phyloP scores from a whole-genome alignment of 2,888 invertebrate genomes.

The Drosophila infuscata region DNA sequence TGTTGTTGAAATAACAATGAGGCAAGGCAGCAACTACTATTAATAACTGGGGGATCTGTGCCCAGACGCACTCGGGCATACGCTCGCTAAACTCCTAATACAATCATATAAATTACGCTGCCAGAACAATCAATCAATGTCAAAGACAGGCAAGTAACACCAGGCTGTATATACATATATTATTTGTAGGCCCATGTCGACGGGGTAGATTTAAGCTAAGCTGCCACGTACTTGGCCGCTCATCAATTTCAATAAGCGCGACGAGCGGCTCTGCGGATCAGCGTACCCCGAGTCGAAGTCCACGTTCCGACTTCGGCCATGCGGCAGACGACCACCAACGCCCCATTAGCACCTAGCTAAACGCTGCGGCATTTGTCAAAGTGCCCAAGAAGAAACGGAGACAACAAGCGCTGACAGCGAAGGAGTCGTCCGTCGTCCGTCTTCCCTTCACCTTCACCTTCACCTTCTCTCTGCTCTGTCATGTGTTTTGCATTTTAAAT shows the following conservation, averaged over 20 bases:
- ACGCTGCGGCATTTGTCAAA: slow-evolving; percentile 72
- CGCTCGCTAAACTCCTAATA: slow-evolving; percentile 55
- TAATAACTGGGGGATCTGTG: slow-evolving; percentile 64
- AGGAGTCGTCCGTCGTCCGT: not conserved
- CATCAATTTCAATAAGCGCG: slow-evolving; percentile 76
- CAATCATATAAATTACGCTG: slow-evolving; percentile 80
- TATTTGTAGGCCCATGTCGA: slow-evolving; percentile 33
- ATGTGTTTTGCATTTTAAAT: slow-evolving; percentile 81
- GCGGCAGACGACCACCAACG: slow-evolving; percentile 51
- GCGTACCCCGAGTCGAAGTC: slow-evolving; percentile 3
- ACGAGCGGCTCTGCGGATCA: slow-evolving; percentile 28
- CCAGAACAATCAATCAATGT: slow-evolving; percentile 77
- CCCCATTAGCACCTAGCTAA: slow-evolving; percentile 75
- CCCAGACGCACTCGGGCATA: not conserved
- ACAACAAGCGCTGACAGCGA: not conserved
- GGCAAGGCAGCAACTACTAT: slow-evolving; percentile 55
- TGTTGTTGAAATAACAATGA: slow-evolving; percentile 70
- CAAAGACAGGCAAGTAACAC: slow-evolving; percentile 55
- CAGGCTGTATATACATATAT: not conserved
- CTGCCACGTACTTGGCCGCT: slow-evolving; percentile 76
- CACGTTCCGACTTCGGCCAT: slow-evolving; percentile 10
- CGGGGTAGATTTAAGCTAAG: slow-evolving; percentile 71
- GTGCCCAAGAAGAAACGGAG: slow-evolving; percentile 44
- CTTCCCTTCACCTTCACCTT: slow-evolving; percentile 3
- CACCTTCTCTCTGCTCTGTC: slow-evolving; percentile 15